phyloP scores from a whole-genome alignment of 2,888 invertebrate species.

The Agrotis puta region DNA sequence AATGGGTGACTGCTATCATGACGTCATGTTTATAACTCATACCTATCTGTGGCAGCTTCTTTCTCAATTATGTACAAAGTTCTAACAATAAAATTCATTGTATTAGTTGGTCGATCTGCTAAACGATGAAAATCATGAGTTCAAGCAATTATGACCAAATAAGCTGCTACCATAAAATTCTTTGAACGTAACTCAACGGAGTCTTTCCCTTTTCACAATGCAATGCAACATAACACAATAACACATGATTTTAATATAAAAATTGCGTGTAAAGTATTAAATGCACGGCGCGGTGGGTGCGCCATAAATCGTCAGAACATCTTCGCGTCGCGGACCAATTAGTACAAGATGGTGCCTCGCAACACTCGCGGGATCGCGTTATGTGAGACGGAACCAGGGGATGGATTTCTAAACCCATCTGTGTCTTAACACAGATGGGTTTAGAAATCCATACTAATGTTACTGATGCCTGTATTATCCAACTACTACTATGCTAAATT shows the following conservation, averaged over 20 bases:
- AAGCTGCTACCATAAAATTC: background rate
- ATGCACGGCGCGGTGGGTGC: constrained; percentile 76
- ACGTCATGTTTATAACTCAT: no score
- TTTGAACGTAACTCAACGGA: no score
- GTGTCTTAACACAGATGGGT: background rate
- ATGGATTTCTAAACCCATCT: no score
- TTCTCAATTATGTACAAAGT: no score
- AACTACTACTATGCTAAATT: no score
- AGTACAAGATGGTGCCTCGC: constrained; percentile 89
- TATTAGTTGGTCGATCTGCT: background rate
- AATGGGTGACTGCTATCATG: no score
- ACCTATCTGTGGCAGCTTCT: no score
- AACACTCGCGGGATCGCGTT: constrained; percentile 71
- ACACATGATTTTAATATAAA: constrained; percentile 59
- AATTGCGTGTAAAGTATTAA: constrained; percentile 59
- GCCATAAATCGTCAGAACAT: constrained; percentile 88
- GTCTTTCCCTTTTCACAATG: background rate
- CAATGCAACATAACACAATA: constrained; percentile 24
- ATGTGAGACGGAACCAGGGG: constrained; percentile 64
- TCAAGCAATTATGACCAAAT: no score
- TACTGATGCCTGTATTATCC: no score
- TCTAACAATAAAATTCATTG: background rate
- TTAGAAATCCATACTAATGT: background rate
- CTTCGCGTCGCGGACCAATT: constrained; percentile 89
- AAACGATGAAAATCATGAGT: no score